Percentiles rank a stretch among this genome's conserved stretches.
Conservation (phyloP, 2,113 vertebrate species). For the Mirounga angustirostris region DNA sequence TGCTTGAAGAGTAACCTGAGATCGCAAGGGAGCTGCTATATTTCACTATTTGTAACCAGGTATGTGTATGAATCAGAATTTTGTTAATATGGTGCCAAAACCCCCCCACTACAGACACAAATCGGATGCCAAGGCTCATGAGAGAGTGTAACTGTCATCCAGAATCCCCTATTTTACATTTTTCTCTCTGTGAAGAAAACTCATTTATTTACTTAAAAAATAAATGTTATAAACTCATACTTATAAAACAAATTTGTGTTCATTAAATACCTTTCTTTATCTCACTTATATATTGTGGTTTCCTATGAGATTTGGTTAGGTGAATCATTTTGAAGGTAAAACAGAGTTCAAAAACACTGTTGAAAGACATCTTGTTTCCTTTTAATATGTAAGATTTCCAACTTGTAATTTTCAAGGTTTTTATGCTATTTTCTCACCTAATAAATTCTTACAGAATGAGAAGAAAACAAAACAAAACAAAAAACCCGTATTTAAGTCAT, state of each 20-base stretch:
- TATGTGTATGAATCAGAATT: constrained; percentile 55
- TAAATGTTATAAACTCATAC: constrained; percentile 35
- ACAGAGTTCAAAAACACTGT: not conserved
- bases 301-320: constrained; percentile 61
- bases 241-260: constrained; percentile 66
- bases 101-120: constrained; percentile 28
- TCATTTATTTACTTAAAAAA: constrained; percentile 66
- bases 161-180: constrained; percentile 14
- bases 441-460: constrained; percentile 51
- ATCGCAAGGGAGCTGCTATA: constrained; percentile 29
- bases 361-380: constrained; percentile 1
- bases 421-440: constrained; percentile 43
- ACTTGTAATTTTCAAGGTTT: constrained; percentile 62
- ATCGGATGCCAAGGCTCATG: not conserved
- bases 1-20: constrained; percentile 31
- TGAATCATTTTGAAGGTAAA: constrained; percentile 55
- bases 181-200: constrained; percentile 9
- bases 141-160: not conserved
- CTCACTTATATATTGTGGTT: constrained; percentile 35
- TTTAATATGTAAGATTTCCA: constrained; percentile 61
- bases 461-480: constrained; percentile 57
- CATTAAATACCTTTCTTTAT: constrained; percentile 64
- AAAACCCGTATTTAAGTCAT: not conserved
- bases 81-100: constrained; percentile 51
- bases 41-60: not conserved